phyloP scores from a whole-genome alignment of 2,113 vertebrate genomes.

The Periophthalmus modestus region DNA sequence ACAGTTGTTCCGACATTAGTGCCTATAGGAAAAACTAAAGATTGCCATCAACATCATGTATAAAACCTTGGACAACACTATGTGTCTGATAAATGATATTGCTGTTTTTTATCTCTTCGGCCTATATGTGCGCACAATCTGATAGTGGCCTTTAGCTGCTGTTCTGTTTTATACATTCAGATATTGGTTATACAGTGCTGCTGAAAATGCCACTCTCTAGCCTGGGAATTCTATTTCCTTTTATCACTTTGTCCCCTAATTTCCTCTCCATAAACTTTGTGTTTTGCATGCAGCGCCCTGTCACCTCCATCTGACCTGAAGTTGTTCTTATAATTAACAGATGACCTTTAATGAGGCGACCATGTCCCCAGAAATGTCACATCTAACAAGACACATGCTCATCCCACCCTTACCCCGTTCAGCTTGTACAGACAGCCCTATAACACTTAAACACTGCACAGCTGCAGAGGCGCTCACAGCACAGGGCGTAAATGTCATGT shows the following conservation, averaged over 20 bases:
- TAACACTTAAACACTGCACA: slow-evolving; percentile 15
- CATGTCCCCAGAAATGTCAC: slow-evolving; percentile 71
- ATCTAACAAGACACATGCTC: slow-evolving; percentile 47
- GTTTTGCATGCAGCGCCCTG: slow-evolving; percentile 27
- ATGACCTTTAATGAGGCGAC: slow-evolving; percentile 80
- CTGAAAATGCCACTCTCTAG: background rate
- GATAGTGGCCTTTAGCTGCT: slow-evolving; percentile 8
- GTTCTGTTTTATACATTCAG: slow-evolving; percentile 11
- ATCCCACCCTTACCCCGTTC: slow-evolving; percentile 13
- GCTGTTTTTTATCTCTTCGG: background rate
- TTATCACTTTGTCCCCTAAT: slow-evolving; percentile 6
- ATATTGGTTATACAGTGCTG: background rate
- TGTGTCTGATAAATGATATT: slow-evolving; percentile 5
- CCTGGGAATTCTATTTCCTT: background rate
- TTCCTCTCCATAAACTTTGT: slow-evolving; percentile 15
- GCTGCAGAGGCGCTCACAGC: slow-evolving; percentile 39
- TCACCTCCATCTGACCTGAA: slow-evolving; percentile 52
- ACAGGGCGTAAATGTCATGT: slow-evolving; percentile 69
- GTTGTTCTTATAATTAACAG: slow-evolving; percentile 76
- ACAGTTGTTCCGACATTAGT: background rate
- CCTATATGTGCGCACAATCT: background rate
- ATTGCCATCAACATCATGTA: background rate
- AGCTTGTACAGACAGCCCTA: slow-evolving; percentile 3
- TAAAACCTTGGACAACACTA: background rate
- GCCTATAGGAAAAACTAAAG: background rate